These are phyloP conservation scores for Sterna hirundo DNA, from an alignment of 2,113 vertebrate species.

Conservation along the genomic window DNA sequence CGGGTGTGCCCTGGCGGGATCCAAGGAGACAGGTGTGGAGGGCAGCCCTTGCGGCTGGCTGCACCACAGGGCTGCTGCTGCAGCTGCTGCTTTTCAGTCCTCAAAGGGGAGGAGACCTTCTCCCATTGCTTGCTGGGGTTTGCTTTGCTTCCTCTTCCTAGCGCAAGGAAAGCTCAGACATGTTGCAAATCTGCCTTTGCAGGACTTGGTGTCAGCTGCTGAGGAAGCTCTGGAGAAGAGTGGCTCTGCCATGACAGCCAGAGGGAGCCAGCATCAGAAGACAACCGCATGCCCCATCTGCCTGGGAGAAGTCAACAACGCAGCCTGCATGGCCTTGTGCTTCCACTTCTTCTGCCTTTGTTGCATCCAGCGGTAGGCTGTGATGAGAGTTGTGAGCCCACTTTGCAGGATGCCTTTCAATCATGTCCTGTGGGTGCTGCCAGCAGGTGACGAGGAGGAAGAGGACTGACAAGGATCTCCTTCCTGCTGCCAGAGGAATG, in stretches of 20 bases:
- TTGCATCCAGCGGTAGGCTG: fast-evolving
- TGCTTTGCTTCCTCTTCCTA: not conserved
- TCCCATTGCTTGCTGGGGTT: not conserved
- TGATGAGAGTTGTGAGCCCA: too few relatives aligned
- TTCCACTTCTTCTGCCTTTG: not conserved
- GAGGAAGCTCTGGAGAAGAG: not conserved
- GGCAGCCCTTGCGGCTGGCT: not conserved
- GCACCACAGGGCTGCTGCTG: not conserved
- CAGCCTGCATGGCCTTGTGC: not conserved
- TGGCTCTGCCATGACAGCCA: fast-evolving
- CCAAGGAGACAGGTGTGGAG: fast-evolving
- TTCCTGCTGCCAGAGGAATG: fast-evolving
- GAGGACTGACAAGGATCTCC: not conserved
- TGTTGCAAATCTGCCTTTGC: not conserved
- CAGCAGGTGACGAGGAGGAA: not conserved
- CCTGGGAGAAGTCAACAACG: not conserved
- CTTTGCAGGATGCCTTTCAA: not conserved
- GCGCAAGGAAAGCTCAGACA: not conserved
- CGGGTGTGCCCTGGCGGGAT: not conserved
- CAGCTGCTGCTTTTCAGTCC: not conserved
- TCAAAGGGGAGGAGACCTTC: not conserved
- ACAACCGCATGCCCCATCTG: not conserved
- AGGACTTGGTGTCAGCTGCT: not conserved
- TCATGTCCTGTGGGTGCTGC: not conserved
- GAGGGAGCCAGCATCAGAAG: not conserved